Evolutionary conservation across 1,140 invertebrate genomes (phyloP), one percentile per base, ranked within the genome.

Genomic region (Vanessa tameamea): DNA sequence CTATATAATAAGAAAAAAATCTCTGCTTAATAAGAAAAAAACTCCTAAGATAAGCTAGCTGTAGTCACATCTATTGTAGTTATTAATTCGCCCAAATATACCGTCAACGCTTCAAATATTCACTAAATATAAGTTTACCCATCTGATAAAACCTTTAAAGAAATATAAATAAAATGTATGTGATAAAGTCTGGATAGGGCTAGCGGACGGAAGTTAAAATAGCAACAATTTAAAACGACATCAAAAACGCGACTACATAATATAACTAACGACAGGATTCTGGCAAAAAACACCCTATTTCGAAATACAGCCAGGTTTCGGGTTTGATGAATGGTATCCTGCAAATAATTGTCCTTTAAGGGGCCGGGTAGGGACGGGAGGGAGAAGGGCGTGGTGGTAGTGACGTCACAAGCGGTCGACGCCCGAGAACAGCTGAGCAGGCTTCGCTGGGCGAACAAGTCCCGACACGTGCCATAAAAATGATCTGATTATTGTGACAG

Each of bases 301-400:
- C 75, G 55, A 61, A 55, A 73, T 77, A 73, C 72, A 69, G 71
- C 67, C 75, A 73, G 75, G 71, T 73, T 77, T 79, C 64, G 75
- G 75, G 65, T 79, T 74, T 86, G 86, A 87, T 86, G 84, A 86
- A 86, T 86, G 83, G 84, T 78, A 80, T 82, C 76, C 84, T 87
- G 86, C 86, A 85, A 84, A 86, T 86, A 86, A 86, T 87, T 86
- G 86, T 83, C 82, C 75, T 66, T 77, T 77, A 73, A 65, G 72
- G 72, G 55, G 47, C 23, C 7, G 43, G 64, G 63, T n/a, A 16
- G 66, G 72, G 68, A 64, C 72, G 64, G 63, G 73, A 72, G 72
- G 69, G 47, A 47, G 50, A 20, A 63, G 11, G 50, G 67, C 26
- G 67, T 37, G 57, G 20, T 57, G 64, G 37, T 53, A 16, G 51